phyloP scores from a whole-genome alignment of 2,888 invertebrate species.

The Stenichneumon culpator region DNA sequence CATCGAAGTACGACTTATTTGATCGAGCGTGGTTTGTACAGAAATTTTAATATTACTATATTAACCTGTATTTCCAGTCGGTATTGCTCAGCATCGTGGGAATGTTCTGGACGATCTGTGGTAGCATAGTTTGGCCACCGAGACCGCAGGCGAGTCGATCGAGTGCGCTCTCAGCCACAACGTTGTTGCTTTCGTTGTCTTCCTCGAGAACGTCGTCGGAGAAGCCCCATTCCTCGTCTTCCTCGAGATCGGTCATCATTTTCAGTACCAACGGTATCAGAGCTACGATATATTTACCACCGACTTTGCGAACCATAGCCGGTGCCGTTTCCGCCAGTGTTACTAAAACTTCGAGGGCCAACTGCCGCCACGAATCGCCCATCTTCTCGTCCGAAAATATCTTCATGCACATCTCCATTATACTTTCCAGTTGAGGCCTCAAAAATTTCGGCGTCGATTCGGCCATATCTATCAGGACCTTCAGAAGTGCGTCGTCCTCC shows the following conservation, averaged over 20 bases:
- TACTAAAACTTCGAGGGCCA: conserved; percentile 95
- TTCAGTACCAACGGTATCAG: conserved; percentile 94
- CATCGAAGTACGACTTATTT: neutral
- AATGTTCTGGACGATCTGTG: conserved; percentile 94
- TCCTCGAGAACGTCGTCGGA: conserved; percentile 96
- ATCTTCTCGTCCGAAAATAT: conserved; percentile 87
- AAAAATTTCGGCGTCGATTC: conserved; percentile 97
- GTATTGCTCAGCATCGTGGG: conserved; percentile 94
- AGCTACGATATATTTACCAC: conserved; percentile 92
- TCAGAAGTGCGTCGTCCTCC: conserved; percentile 96
- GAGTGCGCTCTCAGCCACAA: conserved; percentile 98
- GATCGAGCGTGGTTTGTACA: neutral
- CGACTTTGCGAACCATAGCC: conserved; percentile 97
- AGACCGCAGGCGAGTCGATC: conserved; percentile 99
- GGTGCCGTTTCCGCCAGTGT: conserved; percentile 97
- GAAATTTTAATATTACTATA: neutral
- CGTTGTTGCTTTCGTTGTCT: conserved; percentile 97
- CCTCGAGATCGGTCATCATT: conserved; percentile 98
- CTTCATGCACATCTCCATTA: conserved; percentile 96
- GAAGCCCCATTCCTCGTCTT: conserved; percentile 95
- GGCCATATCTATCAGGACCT: conserved; percentile 97
- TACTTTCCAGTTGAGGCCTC: conserved; percentile 93
- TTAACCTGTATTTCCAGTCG: conserved; percentile 92
- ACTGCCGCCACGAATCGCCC: conserved; percentile 94
- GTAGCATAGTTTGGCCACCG: conserved; percentile 96